Evolutionary conservation across 2,888 invertebrate genomes (phyloP), one percentile per base, ranked within the genome.

Genomic region (Aleiodes alternator): DNA sequence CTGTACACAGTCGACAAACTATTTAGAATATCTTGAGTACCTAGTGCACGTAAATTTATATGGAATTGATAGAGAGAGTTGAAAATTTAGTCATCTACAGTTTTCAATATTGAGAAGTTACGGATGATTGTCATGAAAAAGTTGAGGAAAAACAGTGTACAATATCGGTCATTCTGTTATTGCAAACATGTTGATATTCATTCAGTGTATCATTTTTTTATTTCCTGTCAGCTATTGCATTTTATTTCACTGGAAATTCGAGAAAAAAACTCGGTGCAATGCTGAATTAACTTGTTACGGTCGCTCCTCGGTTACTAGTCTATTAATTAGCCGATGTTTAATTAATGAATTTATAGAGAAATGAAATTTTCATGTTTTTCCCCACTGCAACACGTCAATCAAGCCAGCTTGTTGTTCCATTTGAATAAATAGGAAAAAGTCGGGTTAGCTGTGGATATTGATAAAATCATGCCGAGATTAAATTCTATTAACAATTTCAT

Each of bases 1-100:
- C 23, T 23, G 23, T 23, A 23, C 23, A 23, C 6, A 43, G 48
- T 71, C 68, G 70, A 50, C 56, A 75, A 69, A 69, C 72, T 59
- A 43, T 76, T 71, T 75, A 72, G 43, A 78, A 75, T 75, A 75
- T 76, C 72, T 73, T 75, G 64, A 50, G 43, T 70, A 51, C 48
- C 69, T 48, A 66, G 53, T 55, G 57, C 57, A 55, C 38, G 55
- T 38, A 38, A 38, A 23, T 53, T 16, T 31, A 14, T 38, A 55
- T 31, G 56, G 56, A 48, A 64, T 48, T 68, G 56, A 29, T 23
- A 14, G 12, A n/a, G 38, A 53, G 64, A n/a, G n/a, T n/a, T 53
- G 16, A 51, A 34, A 64, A 48, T 64, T 14, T 48, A 16, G 38
- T 38, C 64, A 38, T 64, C 48, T n/a, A 55, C n/a, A 9, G 43